These are phyloP conservation scores for Drosophila willistoni DNA, from an alignment of 1,140 invertebrate genomes.

Conservation along the genomic window DNA sequence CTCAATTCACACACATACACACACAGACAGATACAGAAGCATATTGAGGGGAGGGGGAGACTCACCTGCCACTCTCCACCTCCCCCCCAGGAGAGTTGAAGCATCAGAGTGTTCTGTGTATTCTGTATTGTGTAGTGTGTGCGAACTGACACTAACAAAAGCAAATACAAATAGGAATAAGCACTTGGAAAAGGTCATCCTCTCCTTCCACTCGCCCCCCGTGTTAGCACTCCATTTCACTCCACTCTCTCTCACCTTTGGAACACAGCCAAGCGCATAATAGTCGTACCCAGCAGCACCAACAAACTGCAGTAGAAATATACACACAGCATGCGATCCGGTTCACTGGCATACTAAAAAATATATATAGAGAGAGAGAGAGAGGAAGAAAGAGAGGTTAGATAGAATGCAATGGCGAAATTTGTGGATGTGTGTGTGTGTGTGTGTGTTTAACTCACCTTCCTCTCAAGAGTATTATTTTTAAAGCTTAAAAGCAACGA, in stretches of 20 bases:
- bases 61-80: not conserved
- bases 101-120: conserved; percentile 3
- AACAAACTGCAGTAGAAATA: conserved; percentile 93
- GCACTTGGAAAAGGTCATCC: conserved; percentile 11
- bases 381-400: not conserved
- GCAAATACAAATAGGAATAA: conserved; percentile 15
- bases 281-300: conserved; percentile 87
- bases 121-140: conserved; percentile 6
- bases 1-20: conserved; percentile 10
- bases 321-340: conserved; percentile 92
- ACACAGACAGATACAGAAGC: not conserved
- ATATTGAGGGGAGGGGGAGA: not conserved
- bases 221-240: not conserved
- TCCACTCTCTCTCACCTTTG: conserved; percentile 84
- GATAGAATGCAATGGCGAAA: not conserved
- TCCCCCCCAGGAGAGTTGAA: conserved; percentile 14
- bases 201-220: not conserved
- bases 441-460: conserved; percentile 84
- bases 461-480: conserved; percentile 90
- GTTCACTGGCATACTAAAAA: conserved; percentile 89
- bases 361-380: conserved; percentile 11
- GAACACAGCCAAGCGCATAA: conserved; percentile 88
- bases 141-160: conserved; percentile 10
- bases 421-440: too few relatives aligned
- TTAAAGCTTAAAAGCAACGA: conserved; percentile 92